Conservation (phyloP, 2,888 invertebrate genomes). For the Hirudinaria manillensis region DNA sequence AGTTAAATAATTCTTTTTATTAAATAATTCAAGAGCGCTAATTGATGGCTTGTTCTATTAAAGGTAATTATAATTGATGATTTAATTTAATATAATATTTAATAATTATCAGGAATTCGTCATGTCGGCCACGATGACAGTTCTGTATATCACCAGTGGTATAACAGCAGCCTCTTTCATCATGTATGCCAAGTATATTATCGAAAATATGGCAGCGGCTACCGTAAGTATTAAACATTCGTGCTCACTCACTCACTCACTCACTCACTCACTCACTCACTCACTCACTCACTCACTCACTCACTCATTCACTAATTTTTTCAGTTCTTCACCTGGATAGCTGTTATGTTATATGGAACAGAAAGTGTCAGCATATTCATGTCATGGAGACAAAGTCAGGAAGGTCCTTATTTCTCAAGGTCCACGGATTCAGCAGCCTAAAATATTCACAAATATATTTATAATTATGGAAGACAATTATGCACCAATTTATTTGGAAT, state of each 20-base stretch:
- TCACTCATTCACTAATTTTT: not conserved
- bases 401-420: constrained; percentile 21
- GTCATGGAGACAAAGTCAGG: constrained; percentile 20
- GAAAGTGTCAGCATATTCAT: constrained; percentile 16
- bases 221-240: not conserved
- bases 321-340: constrained; percentile 26
- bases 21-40: too few species aligned
- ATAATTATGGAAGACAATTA: too few species aligned
- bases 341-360: constrained; percentile 2
- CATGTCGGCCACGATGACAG: not conserved
- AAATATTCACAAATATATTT: too few species aligned
- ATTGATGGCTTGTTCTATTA: constrained; percentile 15
- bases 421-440: too few species aligned
- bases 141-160: constrained; percentile 12
- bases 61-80: not conserved
- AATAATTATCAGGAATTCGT: constrained; percentile 22
- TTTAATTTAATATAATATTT: too few species aligned
- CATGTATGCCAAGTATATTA: not conserved
- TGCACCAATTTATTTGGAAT: too few species aligned
- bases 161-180: constrained; percentile 20
- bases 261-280: not conserved
- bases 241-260: not conserved
- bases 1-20: too few species aligned
- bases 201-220: constrained; percentile 14
- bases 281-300: not conserved